Base-by-base conservation (phyloP, 2,888 invertebrate species). In the Pemphredon lugubris region DNA sequence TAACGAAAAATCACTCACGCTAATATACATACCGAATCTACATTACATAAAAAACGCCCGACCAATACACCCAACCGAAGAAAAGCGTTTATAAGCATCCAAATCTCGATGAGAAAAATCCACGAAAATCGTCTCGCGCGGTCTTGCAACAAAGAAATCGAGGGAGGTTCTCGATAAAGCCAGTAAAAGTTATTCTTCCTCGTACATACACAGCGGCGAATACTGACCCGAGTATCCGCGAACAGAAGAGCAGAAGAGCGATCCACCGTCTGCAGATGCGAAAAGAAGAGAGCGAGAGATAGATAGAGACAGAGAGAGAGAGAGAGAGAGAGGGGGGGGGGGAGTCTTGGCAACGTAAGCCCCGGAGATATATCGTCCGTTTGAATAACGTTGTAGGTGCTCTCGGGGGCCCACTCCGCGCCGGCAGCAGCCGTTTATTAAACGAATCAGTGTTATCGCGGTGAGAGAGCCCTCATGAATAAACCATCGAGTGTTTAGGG, bases 401-500 rank as follows among this genome's bases (percentile, higher is more conserved):
- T 65, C 72, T 48, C 58, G 67, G 66, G 64, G 58, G 59, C 64
- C 63, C 66, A 77, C 69, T 73, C 76, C 71, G 73, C 76, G 69
- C 73, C 78, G 75, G 67, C 67, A 55, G 73, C 78, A 65, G 86
- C 82, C 88, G 88, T 89, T 89, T 89, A 89, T 89, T 89, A 89
- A 89, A 88, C 84, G 89, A 89, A 89, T 89, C 88, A 89, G 87
- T 86, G 88, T 88, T 89, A 88, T 88, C 88, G 87, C 83, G 86
- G 87, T 83, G 86, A 86, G 87, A 82, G 80, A 84, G 85, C 84
- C 81, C 86, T 89, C 88, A 89, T 89, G 89, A 89, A 88, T 89
- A 89, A 89, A 87, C 87, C 88, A 89, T 89, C 85, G 88, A 88
- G 87, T 88, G 87, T 85, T 86, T 87, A 85, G 87, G 83, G 79